phyloP scores from a whole-genome alignment of 1,140 invertebrate genomes.

The Drosophila guanche region DNA sequence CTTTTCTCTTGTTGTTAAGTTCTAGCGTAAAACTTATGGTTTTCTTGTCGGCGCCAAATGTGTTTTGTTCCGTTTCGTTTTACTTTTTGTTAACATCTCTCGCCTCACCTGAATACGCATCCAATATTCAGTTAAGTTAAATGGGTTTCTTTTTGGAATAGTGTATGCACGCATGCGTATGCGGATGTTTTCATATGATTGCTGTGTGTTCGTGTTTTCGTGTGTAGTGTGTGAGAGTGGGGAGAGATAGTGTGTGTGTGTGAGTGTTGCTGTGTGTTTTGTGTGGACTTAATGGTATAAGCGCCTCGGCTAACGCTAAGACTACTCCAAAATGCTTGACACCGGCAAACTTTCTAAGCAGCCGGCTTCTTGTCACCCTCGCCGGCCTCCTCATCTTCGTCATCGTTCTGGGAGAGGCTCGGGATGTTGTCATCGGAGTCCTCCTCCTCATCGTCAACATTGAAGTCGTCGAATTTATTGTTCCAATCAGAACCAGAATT shows the following conservation, averaged over 20 bases:
- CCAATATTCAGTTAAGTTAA: slow-evolving; percentile 55
- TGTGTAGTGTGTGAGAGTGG: slow-evolving; percentile 18
- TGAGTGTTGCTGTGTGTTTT: slow-evolving; percentile 34
- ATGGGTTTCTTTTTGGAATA: slow-evolving; percentile 60
- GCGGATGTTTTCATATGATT: slow-evolving; percentile 35
- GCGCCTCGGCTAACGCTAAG: slow-evolving; percentile 65
- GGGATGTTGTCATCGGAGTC: slow-evolving; percentile 80
- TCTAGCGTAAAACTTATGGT: slow-evolving; percentile 62
- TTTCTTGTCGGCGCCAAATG: slow-evolving; percentile 61
- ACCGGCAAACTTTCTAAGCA: slow-evolving; percentile 46
- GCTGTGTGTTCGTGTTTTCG: slow-evolving; percentile 16
- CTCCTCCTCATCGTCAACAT: slow-evolving; percentile 73
- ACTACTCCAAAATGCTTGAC: slow-evolving; percentile 68
- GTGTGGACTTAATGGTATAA: slow-evolving; percentile 66
- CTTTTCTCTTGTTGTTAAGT: slow-evolving; percentile 65
- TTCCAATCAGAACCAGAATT: slow-evolving; percentile 65
- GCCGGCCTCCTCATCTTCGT: slow-evolving; percentile 70
- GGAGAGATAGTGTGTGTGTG: slow-evolving; percentile 30
- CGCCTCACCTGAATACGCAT: slow-evolving; percentile 44
- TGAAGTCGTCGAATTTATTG: slow-evolving; percentile 77
- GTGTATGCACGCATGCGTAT: slow-evolving; percentile 56
- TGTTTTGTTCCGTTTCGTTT: slow-evolving; percentile 53
- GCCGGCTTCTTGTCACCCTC: slow-evolving; percentile 68
- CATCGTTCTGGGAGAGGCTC: slow-evolving; percentile 77
- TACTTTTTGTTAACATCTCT: slow-evolving; percentile 50